Conservation (phyloP, 2,113 vertebrate genomes). For the Murina feae region DNA sequence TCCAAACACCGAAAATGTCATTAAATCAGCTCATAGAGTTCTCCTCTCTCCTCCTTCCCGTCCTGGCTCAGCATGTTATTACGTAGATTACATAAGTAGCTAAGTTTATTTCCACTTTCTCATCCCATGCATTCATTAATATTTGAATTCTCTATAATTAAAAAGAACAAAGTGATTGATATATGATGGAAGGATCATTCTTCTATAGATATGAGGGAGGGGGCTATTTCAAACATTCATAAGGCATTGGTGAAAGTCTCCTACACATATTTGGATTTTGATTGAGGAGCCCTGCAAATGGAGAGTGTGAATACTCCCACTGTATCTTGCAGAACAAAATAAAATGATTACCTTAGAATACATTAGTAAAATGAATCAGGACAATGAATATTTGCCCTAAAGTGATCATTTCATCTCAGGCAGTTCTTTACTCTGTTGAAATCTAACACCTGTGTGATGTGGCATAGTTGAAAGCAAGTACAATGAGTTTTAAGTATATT, state of each 20-base stretch:
- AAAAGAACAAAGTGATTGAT: background rate
- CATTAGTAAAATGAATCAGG: background rate
- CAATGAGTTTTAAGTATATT: background rate
- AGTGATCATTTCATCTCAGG: background rate
- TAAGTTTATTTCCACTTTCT: background rate
- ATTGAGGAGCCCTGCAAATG: background rate
- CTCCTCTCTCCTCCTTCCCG: background rate
- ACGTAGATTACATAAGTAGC: background rate
- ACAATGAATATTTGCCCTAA: background rate
- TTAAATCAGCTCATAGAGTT: background rate
- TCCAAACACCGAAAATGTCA: background rate
- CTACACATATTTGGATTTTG: background rate
- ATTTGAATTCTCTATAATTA: background rate
- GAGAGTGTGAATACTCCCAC: background rate
- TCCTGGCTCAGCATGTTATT: background rate
- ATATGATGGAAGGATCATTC: background rate
- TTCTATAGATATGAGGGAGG: background rate
- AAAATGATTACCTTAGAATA: background rate
- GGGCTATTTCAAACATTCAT: background rate
- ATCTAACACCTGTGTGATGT: background rate
- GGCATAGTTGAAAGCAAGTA: background rate
- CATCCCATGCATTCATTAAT: background rate
- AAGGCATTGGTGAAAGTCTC: background rate
- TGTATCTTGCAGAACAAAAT: background rate
- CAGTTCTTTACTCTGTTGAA: background rate